Conservation (phyloP, 2,888 invertebrate species). For the Elegia similella region DNA sequence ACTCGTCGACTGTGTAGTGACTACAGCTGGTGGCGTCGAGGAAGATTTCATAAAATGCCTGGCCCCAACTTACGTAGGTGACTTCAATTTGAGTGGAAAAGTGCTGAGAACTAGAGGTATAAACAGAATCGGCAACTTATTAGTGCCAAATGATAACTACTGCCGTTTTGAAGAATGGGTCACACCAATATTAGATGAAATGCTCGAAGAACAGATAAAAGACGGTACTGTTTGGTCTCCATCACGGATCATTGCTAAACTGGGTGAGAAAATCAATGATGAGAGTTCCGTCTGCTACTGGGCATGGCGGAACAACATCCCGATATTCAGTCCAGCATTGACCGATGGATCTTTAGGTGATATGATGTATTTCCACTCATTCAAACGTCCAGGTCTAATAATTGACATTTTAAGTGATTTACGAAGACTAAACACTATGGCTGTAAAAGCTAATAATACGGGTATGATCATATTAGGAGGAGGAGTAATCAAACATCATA, state of each 20-base stretch:
- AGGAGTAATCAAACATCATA: slow-evolving; percentile 99
- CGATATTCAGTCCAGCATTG: slow-evolving; percentile 97
- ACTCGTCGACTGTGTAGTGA: slow-evolving; percentile 97
- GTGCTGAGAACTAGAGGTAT: slow-evolving; percentile 91
- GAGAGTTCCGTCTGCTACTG: slow-evolving; percentile 97
- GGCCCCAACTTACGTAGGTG: slow-evolving; percentile 95
- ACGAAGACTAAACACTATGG: slow-evolving; percentile 94
- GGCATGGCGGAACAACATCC: slow-evolving; percentile 98
- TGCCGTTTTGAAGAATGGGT: slow-evolving; percentile 99
- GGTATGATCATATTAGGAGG: slow-evolving; percentile 98
- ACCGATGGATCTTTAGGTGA: slow-evolving; percentile 99
- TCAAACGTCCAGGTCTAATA: slow-evolving; percentile 93
- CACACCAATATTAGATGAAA: slow-evolving; percentile 94
- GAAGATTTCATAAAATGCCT: slow-evolving; percentile 99
- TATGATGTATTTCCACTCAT: slow-evolving; percentile 99
- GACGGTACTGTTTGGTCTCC: slow-evolving; percentile 93
- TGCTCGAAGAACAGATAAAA: slow-evolving; percentile 92
- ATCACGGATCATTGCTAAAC: slow-evolving; percentile 77
- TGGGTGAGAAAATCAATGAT: slow-evolving; percentile 95
- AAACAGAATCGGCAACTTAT: slow-evolving; percentile 92
- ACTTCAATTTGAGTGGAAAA: slow-evolving; percentile 92
- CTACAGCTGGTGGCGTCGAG: slow-evolving; percentile 98
- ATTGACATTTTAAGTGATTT: slow-evolving; percentile 97
- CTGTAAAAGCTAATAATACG: slow-evolving; percentile 94
- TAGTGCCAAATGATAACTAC: slow-evolving; percentile 99